Base-by-base conservation (phyloP, 2,888 invertebrate genomes). In the Coenonympha glycerion region DNA sequence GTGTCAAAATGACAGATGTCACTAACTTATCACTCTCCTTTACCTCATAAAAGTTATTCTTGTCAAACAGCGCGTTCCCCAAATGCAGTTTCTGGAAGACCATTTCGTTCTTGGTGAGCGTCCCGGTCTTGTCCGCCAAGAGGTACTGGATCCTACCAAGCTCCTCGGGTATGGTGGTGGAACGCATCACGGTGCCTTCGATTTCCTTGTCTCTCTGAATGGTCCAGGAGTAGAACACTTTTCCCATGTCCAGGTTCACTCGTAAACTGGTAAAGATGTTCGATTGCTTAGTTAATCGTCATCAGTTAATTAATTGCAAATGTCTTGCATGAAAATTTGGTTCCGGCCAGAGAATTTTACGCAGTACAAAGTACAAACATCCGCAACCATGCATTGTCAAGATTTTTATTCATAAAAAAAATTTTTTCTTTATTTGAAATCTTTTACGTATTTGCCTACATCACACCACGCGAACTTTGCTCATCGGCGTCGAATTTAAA, bases 241-340 rank as follows among this genome's bases (percentile, higher is more conserved):
- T 99, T 1, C 98, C 99, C 95, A 99, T 96, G 70, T 99, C 99
- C 62, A 99, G 89, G 85, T 99, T 99, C 0, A 99, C 99, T 57
- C 99, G 90, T 68, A 99, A 91, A 86, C 98, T 98, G 76, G 24
- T 22, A 22, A 39, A 30, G 13, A 13, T 21, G 21, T 42, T 31
- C 39, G n/a, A 18, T 13, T 2, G 11, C 31, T 31, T 6, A 6
- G 0, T 31, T 13, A 15, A 6, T 9, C 8, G 9, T 26, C 26
- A 8, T 26, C 4, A 24, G n/a, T n/a, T n/a, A n/a, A n/a, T n/a
- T n/a, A n/a, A n/a, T n/a, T n/a, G n/a, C n/a, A n/a, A n/a, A n/a
- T n/a, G n/a, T n/a, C n/a, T n/a, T n/a, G n/a, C n/a, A n/a, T n/a
- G n/a, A n/a, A n/a, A n/a, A n/a, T n/a, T n/a, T n/a, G n/a, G n/a